These are phyloP conservation scores for Chrysogorgia sp. DNA, from an alignment of 92 coral and sea anemone species.

Conservation along the genomic window DNA sequence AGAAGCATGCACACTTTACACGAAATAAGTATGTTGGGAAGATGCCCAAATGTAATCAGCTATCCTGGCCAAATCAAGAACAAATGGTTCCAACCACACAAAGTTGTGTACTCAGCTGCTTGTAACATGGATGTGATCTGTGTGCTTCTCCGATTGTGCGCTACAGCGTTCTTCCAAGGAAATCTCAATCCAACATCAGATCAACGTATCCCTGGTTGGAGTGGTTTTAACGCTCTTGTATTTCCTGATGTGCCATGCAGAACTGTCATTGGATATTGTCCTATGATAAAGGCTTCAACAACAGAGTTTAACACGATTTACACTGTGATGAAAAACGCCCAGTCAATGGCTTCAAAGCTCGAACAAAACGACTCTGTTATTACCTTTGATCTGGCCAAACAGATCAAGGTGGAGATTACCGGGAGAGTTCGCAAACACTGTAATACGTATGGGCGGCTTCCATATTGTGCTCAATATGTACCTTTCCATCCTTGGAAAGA, in stretches of 20 bases:
- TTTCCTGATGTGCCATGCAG: constrained; percentile 37
- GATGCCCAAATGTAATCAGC: constrained; percentile 52
- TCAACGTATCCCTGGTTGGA: constrained; percentile 55
- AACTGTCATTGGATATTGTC: constrained; percentile 66
- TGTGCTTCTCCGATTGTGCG: constrained; percentile 40
- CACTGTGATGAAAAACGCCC: constrained; percentile 62
- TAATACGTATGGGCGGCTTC: constrained; percentile 69
- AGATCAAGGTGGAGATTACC: constrained; percentile 58
- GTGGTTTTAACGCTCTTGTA: constrained; percentile 63
- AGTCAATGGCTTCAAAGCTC: constrained; percentile 44
- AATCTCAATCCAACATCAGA: too few species aligned
- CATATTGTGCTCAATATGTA: constrained; percentile 62
- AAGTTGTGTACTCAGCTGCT: background rate
- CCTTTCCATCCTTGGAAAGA: constrained; percentile 64
- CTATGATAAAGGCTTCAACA: constrained; percentile 60
- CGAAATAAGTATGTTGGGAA: constrained; percentile 54
- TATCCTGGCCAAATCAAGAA: constrained; percentile 36
- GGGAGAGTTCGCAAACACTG: constrained; percentile 55
- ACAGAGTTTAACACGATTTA: constrained; percentile 66
- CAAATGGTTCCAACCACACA: background rate
- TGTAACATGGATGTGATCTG: constrained; percentile 46
- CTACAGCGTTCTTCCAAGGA: background rate
- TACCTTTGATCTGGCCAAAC: constrained; percentile 71
- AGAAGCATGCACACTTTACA: constrained; percentile 11
- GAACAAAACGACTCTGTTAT: constrained; percentile 59